Conservation (phyloP, 2,888 invertebrate species). For the Griposia aprilina region DNA sequence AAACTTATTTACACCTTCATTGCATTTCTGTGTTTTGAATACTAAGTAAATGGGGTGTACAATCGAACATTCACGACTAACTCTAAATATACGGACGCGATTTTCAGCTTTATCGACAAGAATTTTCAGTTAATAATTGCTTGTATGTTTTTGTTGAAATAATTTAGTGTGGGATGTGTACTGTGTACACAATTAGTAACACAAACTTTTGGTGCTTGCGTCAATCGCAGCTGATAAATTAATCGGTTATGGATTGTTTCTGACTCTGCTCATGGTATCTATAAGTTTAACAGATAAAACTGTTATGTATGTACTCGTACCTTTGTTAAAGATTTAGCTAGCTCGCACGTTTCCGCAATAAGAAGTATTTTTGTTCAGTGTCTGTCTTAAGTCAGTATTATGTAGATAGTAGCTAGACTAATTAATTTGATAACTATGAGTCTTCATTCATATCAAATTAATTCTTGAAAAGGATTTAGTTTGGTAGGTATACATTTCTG, state of each 20-base stretch:
- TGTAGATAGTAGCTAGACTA: too few species aligned
- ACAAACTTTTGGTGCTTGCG: slow-evolving; percentile 30
- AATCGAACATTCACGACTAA: slow-evolving; percentile 15
- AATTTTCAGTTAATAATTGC: slow-evolving; percentile 11
- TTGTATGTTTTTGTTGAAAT: slow-evolving; percentile 4
- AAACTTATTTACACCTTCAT: slow-evolving; percentile 19
- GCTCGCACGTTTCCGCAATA: background rate
- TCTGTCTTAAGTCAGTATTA: background rate
- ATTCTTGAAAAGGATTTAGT: too few species aligned
- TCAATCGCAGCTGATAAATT: slow-evolving; percentile 42
- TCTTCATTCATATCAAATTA: background rate
- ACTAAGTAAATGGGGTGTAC: slow-evolving; percentile 14
- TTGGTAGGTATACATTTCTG: too few species aligned
- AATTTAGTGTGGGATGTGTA: slow-evolving; percentile 12
- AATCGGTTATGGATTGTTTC: slow-evolving; percentile 12
- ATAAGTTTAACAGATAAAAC: background rate
- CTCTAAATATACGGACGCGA: background rate
- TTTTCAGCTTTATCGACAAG: slow-evolving; percentile 13
- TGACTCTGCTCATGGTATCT: background rate
- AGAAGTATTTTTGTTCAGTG: background rate
- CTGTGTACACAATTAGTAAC: slow-evolving; percentile 15
- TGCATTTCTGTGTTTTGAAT: slow-evolving; percentile 34
- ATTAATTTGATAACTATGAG: too few species aligned
- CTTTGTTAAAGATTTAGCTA: background rate
- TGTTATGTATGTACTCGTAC: background rate